Base-by-base conservation (phyloP, 2,113 vertebrate species). In the Oryzias woworae region DNA sequence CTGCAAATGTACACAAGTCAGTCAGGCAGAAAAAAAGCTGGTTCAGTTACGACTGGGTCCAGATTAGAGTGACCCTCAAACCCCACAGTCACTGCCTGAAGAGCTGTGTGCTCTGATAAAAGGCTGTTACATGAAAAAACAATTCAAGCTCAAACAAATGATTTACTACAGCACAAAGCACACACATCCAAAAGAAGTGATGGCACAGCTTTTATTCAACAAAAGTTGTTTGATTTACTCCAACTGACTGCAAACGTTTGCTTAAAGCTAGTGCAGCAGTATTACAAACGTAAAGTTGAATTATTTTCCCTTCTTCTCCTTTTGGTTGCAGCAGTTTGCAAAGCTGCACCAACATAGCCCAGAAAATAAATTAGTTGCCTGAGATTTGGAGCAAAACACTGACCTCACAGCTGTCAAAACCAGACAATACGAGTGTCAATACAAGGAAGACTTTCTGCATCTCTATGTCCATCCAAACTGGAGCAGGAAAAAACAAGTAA, bases 31-130 rank as follows among this genome's bases (percentile, higher is more conserved):
- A 31, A 49, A 60, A 72, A 54, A 78, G 71, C 71, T 71, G 72
- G 83, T 85, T 85, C 62, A 70, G 72, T 69, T 65, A 71, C 75
- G 46, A 58, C 7, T 56, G 76, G 72, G 80, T 68, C 66, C 62
- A 81, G 84, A 88, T 90, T 78, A 87, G 58, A 76, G 73, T 42
- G 53, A 64, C 52, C 66, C 51, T 79, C 69, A 66, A 74, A 85
- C 73, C 66, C 49, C 58, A 42, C 36, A 52, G 16, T 61, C 24
- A 58, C 65, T 66, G 75, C 69, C 79, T 71, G 64, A 46, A 54
- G 71, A 82, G 74, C 51, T 71, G 75, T 36, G 7, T 10, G 31
- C 36, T 12, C 36, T 2, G 36, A 36, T 36, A 87, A 73, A 71
- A 82, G 56, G 59, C 62, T 28, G 28, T 18, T 50, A 42, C 31